Evolutionary conservation across 2,113 vertebrate genomes (phyloP), one percentile per base, ranked within the genome.

Genomic region (Nothocercus nigrocapillus): DNA sequence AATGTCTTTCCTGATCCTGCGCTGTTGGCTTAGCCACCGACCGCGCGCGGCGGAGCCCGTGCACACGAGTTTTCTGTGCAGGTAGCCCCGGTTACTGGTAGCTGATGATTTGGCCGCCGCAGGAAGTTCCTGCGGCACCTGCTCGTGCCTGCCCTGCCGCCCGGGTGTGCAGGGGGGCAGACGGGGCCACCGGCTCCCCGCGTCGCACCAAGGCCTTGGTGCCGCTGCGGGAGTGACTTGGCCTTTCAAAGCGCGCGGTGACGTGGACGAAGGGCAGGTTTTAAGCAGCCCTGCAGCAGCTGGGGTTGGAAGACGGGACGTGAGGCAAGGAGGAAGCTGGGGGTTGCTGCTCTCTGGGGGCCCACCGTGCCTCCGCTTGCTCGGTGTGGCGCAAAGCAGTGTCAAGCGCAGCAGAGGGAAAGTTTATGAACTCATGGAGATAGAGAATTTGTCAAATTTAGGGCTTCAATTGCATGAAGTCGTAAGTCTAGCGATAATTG

Each of bases 151-250:
- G 24, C 42, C 5, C 0, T 68, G 51, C 12, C 30, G 10, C 22
- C 22, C 0, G 0, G 13, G 27, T 10, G 7, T 4, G 21, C 11
- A 20, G 17, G 19, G 25, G 5, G 51, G 4, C 1, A 49, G 6
- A 28, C 13, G 1, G 10, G n/a, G 27, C 30, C 49, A 62, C n/a
- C 66, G 30, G 40, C 38, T 11, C 51, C 19, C n/a, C n/a, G 45
- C 19, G 8, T 21, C n/a, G 14, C 53, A 56, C 44, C 0, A 1
- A 56, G 28, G 38, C 59, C 63, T 73, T 0, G 0, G 14, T 64
- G 85, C 62, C 36, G 13, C 79, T 80, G 88, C 59, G 30, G 38
- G 56, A 40, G 9, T 68, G 53, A 28, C 9, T 12, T 21, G 11
- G 10, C 16, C 58, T 36, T 73, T 62, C 10, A 32, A 81, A 44